These are phyloP conservation scores for Apamea crenata DNA, from an alignment of 2,888 invertebrate species.

Conservation along the genomic window DNA sequence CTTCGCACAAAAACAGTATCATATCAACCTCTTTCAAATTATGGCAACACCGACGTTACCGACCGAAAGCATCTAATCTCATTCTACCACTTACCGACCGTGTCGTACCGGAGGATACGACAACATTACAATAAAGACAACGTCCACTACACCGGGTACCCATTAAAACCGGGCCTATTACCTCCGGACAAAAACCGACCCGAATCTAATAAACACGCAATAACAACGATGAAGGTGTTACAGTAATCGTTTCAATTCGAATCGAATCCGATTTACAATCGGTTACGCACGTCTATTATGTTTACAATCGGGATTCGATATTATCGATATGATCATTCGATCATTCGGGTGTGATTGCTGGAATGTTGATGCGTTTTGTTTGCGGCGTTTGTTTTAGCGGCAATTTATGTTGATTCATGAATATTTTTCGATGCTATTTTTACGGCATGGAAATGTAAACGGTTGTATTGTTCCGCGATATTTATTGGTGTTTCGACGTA, in stretches of 20 bases:
- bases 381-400: slow-evolving; percentile 54
- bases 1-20: slow-evolving; percentile 21
- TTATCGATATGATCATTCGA: slow-evolving; percentile 62
- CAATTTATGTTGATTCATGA: slow-evolving; percentile 54
- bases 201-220: slow-evolving; percentile 84
- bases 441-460: slow-evolving; percentile 26
- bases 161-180: slow-evolving; percentile 65
- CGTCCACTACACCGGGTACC: slow-evolving; percentile 58
- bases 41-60: no score
- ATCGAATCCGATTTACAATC: slow-evolving; percentile 79
- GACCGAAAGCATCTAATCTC: slow-evolving; percentile 43
- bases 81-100: slow-evolving; percentile 43
- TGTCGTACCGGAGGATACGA: slow-evolving; percentile 46
- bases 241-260: slow-evolving; percentile 80
- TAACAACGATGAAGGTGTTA: slow-evolving; percentile 82
- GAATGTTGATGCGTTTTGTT: slow-evolving; percentile 52
- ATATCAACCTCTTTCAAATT: slow-evolving; percentile 40
- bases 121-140: slow-evolving; percentile 63
- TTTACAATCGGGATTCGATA: slow-evolving; percentile 66
- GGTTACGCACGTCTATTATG: slow-evolving; percentile 73
- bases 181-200: slow-evolving; percentile 66
- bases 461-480: slow-evolving; percentile 21
- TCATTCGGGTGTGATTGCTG: slow-evolving; percentile 63
- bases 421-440: slow-evolving; percentile 43
- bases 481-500: slow-evolving; percentile 35